phyloP scores from a whole-genome alignment of 2,113 vertebrate genomes.

The Saguinus imperator region DNA sequence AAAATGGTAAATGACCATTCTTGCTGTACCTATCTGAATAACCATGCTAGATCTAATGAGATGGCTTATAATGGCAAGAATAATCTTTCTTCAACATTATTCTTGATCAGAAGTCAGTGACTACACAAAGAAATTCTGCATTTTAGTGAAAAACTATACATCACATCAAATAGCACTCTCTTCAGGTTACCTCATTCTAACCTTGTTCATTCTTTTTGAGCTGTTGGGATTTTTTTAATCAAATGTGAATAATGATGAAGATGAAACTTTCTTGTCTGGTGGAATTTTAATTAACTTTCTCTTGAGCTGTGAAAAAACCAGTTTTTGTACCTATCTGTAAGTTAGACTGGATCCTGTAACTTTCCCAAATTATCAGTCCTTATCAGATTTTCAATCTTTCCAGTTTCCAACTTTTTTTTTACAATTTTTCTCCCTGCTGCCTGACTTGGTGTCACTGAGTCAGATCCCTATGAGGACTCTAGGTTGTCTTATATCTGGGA shows the following conservation, averaged over 20 bases:
- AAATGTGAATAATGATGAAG: background rate
- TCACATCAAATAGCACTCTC: background rate
- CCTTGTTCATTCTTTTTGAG: background rate
- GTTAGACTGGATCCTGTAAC: background rate
- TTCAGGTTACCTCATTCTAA: background rate
- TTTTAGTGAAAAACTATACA: background rate
- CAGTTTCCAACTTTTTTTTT: background rate
- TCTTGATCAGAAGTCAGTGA: background rate
- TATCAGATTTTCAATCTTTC: background rate
- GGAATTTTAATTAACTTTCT: background rate
- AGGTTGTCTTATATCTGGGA: background rate
- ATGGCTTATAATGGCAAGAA: background rate
- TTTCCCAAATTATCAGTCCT: background rate
- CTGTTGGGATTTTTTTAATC: background rate
- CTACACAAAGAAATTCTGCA: background rate
- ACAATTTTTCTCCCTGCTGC: background rate
- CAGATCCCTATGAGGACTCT: background rate
- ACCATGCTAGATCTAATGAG: background rate
- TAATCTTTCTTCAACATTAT: background rate
- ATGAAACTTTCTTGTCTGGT: background rate
- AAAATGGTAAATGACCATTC: background rate
- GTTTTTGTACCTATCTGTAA: background rate
- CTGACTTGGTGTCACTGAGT: background rate
- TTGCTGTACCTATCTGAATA: background rate
- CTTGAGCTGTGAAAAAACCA: background rate